A percentile compares a stretch with the other conserved stretches of the same genome.
phyloP scores from a whole-genome alignment of 2,888 invertebrate genomes.

The Lasioglossum calceatum region DNA sequence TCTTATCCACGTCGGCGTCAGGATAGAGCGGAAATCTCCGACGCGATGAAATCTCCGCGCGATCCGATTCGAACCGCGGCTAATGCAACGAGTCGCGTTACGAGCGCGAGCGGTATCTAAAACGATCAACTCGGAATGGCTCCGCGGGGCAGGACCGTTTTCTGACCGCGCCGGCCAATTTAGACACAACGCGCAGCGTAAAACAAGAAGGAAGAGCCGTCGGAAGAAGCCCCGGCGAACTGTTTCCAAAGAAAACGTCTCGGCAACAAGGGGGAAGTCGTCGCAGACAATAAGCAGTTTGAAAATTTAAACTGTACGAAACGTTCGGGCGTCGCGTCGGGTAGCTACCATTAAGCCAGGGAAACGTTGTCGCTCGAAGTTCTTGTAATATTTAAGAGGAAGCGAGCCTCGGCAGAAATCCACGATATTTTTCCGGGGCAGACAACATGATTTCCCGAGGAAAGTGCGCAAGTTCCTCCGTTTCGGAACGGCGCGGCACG shows the following conservation, averaged over 20 bases:
- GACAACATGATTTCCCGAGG: slow-evolving; percentile 30
- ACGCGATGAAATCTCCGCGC: slow-evolving; percentile 37
- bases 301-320: slow-evolving; percentile 56
- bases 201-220: neutral
- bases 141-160: neutral
- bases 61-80: slow-evolving; percentile 31
- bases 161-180: slow-evolving; percentile 7
- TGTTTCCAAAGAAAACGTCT: slow-evolving; percentile 22
- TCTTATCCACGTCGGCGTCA: slow-evolving; percentile 27
- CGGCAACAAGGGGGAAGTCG: slow-evolving; percentile 3
- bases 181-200: neutral
- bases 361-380: slow-evolving; percentile 39
- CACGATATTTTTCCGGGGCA: slow-evolving; percentile 41
- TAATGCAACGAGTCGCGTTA: slow-evolving; percentile 46
- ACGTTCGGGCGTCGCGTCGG: slow-evolving; percentile 30
- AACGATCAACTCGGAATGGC: neutral
- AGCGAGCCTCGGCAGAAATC: slow-evolving; percentile 25
- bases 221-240: neutral
- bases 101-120: slow-evolving; percentile 17
- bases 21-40: slow-evolving; percentile 14
- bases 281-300: slow-evolving; percentile 38
- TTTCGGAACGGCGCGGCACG: neutral
- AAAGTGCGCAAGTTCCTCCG: slow-evolving; percentile 19
- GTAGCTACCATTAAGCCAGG: slow-evolving; percentile 34
- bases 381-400: slow-evolving; percentile 50